These are phyloP conservation scores for Ophiodon elongatus DNA, from an alignment of 2,113 vertebrate species.

Conservation along the genomic window DNA sequence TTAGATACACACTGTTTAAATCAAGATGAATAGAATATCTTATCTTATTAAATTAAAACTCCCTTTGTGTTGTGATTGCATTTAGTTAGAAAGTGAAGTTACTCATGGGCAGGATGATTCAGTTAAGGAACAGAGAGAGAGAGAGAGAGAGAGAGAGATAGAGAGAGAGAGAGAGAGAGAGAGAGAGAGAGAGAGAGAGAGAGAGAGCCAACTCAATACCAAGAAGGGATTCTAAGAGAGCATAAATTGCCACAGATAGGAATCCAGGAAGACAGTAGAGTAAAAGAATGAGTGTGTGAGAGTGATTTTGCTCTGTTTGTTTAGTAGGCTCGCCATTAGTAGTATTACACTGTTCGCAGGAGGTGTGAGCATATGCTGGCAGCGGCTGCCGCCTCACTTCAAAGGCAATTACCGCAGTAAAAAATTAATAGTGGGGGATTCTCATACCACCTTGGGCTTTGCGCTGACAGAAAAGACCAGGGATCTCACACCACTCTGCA, in stretches of 20 bases:
- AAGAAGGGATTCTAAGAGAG: slow-evolving; percentile 14
- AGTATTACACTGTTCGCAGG: slow-evolving; percentile 60
- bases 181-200: slow-evolving; percentile 6
- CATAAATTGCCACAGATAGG: slow-evolving; percentile 21
- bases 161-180: slow-evolving; percentile 20
- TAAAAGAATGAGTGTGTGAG: slow-evolving; percentile 20
- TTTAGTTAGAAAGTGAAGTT: slow-evolving; percentile 43
- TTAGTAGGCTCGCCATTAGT: slow-evolving; percentile 53
- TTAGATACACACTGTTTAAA: slow-evolving; percentile 32
- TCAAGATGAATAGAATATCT: slow-evolving; percentile 25
- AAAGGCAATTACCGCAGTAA: slow-evolving; percentile 78
- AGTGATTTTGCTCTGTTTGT: slow-evolving; percentile 56
- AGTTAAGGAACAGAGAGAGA: slow-evolving; percentile 12
- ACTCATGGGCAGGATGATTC: slow-evolving; percentile 28
- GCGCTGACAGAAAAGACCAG: slow-evolving; percentile 41
- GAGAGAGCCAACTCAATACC: slow-evolving; percentile 2
- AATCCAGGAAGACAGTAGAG: slow-evolving; percentile 21
- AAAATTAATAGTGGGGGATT: slow-evolving; percentile 75
- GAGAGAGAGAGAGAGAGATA: slow-evolving; percentile 18
- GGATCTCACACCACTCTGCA: slow-evolving; percentile 44
- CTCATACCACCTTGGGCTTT: slow-evolving; percentile 58
- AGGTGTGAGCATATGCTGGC: slow-evolving; percentile 61
- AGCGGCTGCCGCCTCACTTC: slow-evolving; percentile 68
- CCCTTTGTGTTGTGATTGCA: slow-evolving; percentile 51
- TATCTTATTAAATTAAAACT: slow-evolving; percentile 44